Base-by-base conservation (phyloP, 2,888 invertebrate genomes). In the Phrixothrix hirtus region DNA sequence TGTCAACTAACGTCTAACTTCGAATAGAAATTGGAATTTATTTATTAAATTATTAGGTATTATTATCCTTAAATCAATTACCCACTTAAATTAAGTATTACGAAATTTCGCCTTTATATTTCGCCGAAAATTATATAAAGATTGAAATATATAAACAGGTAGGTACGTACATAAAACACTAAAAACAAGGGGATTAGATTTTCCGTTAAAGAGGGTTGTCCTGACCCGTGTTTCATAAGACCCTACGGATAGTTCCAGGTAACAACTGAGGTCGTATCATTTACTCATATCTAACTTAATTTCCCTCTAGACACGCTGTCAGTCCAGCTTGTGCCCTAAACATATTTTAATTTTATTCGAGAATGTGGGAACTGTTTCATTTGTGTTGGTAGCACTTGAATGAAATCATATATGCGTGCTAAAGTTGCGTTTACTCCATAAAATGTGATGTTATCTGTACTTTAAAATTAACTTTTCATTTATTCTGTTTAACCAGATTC, bases 201-300 rank as follows among this genome's bases (percentile, higher is more conserved):
- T 3, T 7, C 4, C 21, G 21, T 21, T 21, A 21, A 21, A 21
- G 21, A 21, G 21, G 21, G 21, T 21, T 21, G 21, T 21, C 7
- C 21, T 7, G 21, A 21, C 21, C 21, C 21, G 21, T 21, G 21
- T 21, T 21, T 21, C 21, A 21, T 21, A 21, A 21, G 21, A 21
- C 21, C 21, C 21, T 21, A 21, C 21, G 21, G 21, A 21, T 21
- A 21, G 21, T 7, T 3, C 21, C 21, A 21, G 21, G 21, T 21
- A 21, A 21, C 21, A 21, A 21, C 21, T 7, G 21, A 21, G 21
- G 21, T 21, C 21, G 21, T 66, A 66, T 68, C 66, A 62, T 60
- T 66, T 64, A 67, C 66, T 67, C 66, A 64, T 65, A 67, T 66
- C 68, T 66, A 55, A 63, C 60, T 63, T 66, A 67, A 67, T 66